phyloP scores from a whole-genome alignment of 2,113 vertebrate species.

The Thomomys bottae region DNA sequence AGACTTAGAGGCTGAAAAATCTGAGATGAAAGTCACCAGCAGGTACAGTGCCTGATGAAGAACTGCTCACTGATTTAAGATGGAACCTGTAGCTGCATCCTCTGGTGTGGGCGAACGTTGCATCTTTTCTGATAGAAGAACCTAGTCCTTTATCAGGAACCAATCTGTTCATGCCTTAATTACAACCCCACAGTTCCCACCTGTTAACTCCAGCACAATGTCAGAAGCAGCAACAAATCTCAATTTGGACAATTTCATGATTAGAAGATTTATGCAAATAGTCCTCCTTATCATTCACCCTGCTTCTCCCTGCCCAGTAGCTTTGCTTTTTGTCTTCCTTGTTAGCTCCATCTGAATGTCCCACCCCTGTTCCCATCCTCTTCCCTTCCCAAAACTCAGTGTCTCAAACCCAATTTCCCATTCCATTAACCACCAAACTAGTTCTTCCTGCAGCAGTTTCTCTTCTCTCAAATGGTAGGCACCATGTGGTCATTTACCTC shows the following conservation, averaged over 20 bases:
- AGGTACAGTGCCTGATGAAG: neutral
- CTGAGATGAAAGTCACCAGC: neutral
- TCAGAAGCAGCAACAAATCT: neutral
- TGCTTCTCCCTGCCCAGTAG: neutral
- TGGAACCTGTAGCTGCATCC: neutral
- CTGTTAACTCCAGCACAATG: neutral
- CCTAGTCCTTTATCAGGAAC: neutral
- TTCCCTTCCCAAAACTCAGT: neutral
- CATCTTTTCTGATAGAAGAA: neutral
- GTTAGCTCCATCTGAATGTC: too few species aligned
- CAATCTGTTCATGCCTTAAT: neutral
- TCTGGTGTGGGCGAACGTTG: neutral
- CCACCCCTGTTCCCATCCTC: neutral
- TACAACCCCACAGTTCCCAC: too few species aligned
- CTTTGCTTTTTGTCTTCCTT: neutral
- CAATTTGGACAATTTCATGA: neutral
- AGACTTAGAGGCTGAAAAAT: neutral
- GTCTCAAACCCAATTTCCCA: neutral
- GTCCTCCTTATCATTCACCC: fast-evolving
- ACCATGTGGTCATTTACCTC: neutral
- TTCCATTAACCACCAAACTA: neutral
- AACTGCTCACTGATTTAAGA: neutral
- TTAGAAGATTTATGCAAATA: neutral
- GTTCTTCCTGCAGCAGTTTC: neutral
- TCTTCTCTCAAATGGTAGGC: neutral